These are phyloP conservation scores for Dolomedes plantarius DNA, from an alignment of 2,888 invertebrate species.

Conservation along the genomic window DNA sequence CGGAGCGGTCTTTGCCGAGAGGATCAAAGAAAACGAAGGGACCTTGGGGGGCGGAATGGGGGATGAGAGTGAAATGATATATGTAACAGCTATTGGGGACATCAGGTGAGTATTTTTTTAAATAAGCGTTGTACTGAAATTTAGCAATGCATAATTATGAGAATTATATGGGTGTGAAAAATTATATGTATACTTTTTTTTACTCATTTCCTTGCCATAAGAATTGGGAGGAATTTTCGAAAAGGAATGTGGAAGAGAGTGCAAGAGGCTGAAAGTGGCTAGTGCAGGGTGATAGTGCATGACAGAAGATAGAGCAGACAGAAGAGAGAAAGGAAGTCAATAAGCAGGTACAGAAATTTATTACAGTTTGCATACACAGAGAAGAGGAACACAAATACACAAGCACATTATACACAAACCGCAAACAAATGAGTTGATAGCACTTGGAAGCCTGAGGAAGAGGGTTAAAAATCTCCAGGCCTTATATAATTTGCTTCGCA, in stretches of 20 bases:
- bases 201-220: no score
- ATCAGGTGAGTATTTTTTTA: no score
- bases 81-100: no score
- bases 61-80: no score
- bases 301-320: conserved; percentile 24
- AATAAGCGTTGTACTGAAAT: no score
- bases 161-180: no score
- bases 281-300: conserved; percentile 40
- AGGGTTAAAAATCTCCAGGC: background rate
- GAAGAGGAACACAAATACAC: background rate
- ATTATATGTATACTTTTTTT: no score
- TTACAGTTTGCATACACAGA: conserved; percentile 17
- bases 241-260: conserved; percentile 1
- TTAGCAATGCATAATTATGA: no score
- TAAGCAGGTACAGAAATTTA: conserved; percentile 67
- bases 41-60: no score
- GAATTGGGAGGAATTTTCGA: background rate
- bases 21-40: no score
- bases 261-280: conserved; percentile 13
- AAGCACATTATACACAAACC: background rate
- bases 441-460: background rate
- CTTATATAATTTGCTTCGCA: background rate
- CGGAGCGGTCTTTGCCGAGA: no score
- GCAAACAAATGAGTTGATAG: background rate
- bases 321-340: conserved; percentile 43